Evolutionary conservation across 2,797 vertebrate species (phyloP), one percentile per base, ranked within the genome.

Genomic region (Aphelocoma californica): DNA sequence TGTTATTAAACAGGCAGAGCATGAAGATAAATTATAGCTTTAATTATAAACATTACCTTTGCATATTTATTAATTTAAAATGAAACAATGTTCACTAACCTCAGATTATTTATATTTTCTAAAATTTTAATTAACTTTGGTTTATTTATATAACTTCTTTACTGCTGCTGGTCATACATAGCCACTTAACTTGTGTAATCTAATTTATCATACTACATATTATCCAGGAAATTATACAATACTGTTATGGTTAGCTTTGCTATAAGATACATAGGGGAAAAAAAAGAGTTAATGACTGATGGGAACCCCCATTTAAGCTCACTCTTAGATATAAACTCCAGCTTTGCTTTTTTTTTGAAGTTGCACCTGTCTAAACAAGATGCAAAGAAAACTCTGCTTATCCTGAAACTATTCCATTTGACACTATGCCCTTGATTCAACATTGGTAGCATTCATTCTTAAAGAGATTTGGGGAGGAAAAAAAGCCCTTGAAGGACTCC

Each of bases 11-110:
- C 96, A 97, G 97, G 92, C 96, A 97, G 96, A 96, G 95, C 95
- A 97, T 97, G 97, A 98, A 97, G 97, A 97, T 98, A 98, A 98
- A 98, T 98, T 97, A 98, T 92, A 96, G 92, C 87, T 97, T 98
- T 98, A 98, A 98, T 98, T 98, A 97, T 96, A 98, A 97, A 94
- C 96, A 98, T 97, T 98, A 98, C 97, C 96, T 98, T 97, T 97
- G 91, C 95, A 95, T 97, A 97, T 97, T 97, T 97, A 97, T 98
- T 98, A 97, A 97, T 98, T 97, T 96, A 62, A 97, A 97, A 97
- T 96, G 94, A 97, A 98, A 97, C 97, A 96, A 97, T 98, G 97
- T 97, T 98, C 97, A 97, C 94, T 97, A 98, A 97, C 95, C 96
- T 97, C 96, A 90, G 91, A 97, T 97, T 98, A 97, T 97, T 98